phyloP scores from a whole-genome alignment of 2,113 vertebrate genomes.

The Pitta sordida region DNA sequence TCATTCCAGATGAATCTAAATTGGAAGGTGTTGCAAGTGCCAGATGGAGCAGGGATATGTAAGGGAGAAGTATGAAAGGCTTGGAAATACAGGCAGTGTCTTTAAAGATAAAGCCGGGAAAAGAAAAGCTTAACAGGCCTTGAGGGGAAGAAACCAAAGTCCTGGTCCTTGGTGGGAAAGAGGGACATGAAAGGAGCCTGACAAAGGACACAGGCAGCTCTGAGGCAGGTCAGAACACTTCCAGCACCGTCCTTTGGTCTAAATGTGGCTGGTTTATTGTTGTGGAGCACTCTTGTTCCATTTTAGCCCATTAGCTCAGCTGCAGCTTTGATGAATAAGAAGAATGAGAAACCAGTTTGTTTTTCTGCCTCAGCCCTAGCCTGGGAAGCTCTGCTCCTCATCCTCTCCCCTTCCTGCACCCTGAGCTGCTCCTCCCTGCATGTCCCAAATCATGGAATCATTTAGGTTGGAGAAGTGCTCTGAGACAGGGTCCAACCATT shows the following conservation, averaged over 20 bases:
- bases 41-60: constrained; percentile 51
- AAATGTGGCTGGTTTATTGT: background rate
- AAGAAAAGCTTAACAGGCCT: background rate
- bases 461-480: fast-evolving
- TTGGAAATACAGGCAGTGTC: background rate
- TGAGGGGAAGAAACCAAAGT: background rate
- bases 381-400: background rate
- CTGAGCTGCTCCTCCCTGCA: background rate
- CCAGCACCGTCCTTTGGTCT: background rate
- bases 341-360: background rate
- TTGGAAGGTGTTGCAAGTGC: constrained; percentile 52
- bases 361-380: background rate
- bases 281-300: background rate
- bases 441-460: background rate
- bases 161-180: background rate
- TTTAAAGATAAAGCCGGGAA: background rate
- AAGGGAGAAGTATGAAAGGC: background rate
- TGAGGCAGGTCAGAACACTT: background rate
- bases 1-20: constrained; percentile 27
- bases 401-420: background rate
- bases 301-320: background rate
- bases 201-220: background rate
- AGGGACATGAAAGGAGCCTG: background rate
- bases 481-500: fast-evolving
- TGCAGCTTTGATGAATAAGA: background rate